Evolutionary conservation across 2,797 vertebrate species (phyloP), one percentile per base, ranked within the genome.

Genomic region (Pithecia hirsuta): DNA sequence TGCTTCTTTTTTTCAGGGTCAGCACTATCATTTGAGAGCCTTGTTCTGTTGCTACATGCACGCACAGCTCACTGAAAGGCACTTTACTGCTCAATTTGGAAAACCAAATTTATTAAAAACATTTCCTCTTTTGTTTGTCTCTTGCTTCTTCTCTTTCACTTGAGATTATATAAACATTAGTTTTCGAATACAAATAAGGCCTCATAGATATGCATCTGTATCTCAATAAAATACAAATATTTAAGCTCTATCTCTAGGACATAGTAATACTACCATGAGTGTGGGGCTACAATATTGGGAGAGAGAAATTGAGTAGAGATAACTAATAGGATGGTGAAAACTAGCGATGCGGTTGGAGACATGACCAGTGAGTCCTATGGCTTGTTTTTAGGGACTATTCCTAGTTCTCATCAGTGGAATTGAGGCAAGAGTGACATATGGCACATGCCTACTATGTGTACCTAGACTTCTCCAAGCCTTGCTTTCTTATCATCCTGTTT

Each of bases 401-500:
- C 13, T 81, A 41, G 8, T n/a, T 70, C 76, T 52, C 26, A 12
- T 41, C 36, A 2, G 7, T 8, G 76, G 12, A 39, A 15, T 33
- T 24, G 41, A 28, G 19, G 3, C 7, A 81, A 91, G n/a, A 70
- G 28, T 7, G 14, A 24, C 1, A 46, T 4, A 30, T 2, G 7
- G 2, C 28, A 17, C 13, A 26, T 3, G 3, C 12, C 2, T 7
- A 9, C 19, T 39, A 13, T 26, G 15, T 14, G 12, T 7, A 30
- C 15, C 76, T 7, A 39, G 30, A 15, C 4, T 48, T 8, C 15
- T 78, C 26, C 44, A 78, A 30, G 3, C 28, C n/a, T n/a, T 50
- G 2, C 33, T 26, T 11, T 28, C 57, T n/a, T 28, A 4, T 39
- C 5, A 7, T 48, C 39, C 44, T 20, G 11, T 64, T 61, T 6